phyloP scores from a whole-genome alignment of 1,140 invertebrate species.

The Drosophila pallidifrons region DNA sequence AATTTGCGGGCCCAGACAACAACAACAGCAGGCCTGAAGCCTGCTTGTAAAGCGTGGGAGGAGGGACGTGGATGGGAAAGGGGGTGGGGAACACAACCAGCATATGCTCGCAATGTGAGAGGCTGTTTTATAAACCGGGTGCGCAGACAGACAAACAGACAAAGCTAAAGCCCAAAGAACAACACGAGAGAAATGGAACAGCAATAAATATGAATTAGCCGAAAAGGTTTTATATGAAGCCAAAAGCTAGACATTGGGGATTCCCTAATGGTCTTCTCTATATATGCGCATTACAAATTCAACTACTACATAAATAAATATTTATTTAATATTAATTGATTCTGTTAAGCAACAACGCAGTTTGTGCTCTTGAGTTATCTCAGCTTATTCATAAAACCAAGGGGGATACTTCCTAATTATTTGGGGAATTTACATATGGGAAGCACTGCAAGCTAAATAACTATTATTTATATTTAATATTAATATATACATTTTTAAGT shows the following conservation, averaged over 20 bases:
- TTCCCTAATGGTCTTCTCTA: constrained; percentile 53
- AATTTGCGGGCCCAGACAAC: constrained; percentile 51
- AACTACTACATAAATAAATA: constrained; percentile 15
- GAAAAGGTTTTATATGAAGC: constrained; percentile 31
- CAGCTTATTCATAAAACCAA: neutral
- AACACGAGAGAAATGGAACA: constrained; percentile 55
- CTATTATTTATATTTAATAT: too few relatives aligned
- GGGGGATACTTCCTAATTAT: neutral
- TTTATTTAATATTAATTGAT: constrained; percentile 19
- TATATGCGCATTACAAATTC: constrained; percentile 33
- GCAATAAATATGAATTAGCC: constrained; percentile 65
- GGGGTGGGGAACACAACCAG: constrained; percentile 4
- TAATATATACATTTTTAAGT: too few relatives aligned
- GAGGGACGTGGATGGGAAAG: neutral
- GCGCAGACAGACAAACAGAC: constrained; percentile 22
- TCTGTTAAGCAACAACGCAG: neutral
- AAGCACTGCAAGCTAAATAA: too few relatives aligned
- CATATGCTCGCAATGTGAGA: constrained; percentile 45
- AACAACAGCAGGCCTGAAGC: constrained; percentile 22
- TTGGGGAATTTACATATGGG: neutral
- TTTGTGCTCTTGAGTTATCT: too few relatives aligned
- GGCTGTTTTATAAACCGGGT: constrained; percentile 39
- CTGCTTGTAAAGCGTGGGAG: constrained; percentile 6
- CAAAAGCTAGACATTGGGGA: constrained; percentile 44
- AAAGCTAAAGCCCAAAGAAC: constrained; percentile 42